Conservation (phyloP, 1,140 invertebrate genomes). For the Thalassaphorura encarpata region DNA sequence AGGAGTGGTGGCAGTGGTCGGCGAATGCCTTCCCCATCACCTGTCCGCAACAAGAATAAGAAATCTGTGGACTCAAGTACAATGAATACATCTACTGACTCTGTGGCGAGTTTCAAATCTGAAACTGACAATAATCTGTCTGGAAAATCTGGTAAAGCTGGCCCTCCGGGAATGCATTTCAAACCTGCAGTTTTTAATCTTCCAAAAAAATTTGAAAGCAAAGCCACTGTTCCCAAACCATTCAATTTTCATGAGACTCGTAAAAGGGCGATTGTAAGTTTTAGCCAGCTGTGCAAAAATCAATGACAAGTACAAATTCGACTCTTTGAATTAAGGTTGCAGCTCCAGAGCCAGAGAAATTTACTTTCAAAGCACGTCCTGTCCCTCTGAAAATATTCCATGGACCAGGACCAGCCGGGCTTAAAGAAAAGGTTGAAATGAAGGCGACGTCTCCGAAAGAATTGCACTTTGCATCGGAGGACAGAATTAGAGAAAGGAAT, state of each 20-base stretch:
- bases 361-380: conserved; percentile 25
- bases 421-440: neutral
- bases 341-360: neutral
- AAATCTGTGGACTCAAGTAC: no score
- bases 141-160: no score
- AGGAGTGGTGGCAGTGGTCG: no score
- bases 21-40: no score
- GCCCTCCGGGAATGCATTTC: no score
- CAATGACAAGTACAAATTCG: neutral
- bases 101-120: no score
- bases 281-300: neutral
- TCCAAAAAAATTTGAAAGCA: neutral
- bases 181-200: no score
- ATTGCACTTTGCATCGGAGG: conserved; percentile 29
- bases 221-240: conserved; percentile 22
- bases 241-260: conserved; percentile 21
- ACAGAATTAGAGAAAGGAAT: conserved; percentile 21
- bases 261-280: neutral
- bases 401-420: neutral
- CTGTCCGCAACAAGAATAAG: no score
- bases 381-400: conserved; percentile 19
- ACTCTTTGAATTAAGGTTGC: neutral
- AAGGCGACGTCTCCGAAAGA: conserved; percentile 4
- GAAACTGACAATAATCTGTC: no score
- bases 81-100: no score